These are phyloP conservation scores for Ia io DNA, from an alignment of 2,113 vertebrate species.

Conservation along the genomic window DNA sequence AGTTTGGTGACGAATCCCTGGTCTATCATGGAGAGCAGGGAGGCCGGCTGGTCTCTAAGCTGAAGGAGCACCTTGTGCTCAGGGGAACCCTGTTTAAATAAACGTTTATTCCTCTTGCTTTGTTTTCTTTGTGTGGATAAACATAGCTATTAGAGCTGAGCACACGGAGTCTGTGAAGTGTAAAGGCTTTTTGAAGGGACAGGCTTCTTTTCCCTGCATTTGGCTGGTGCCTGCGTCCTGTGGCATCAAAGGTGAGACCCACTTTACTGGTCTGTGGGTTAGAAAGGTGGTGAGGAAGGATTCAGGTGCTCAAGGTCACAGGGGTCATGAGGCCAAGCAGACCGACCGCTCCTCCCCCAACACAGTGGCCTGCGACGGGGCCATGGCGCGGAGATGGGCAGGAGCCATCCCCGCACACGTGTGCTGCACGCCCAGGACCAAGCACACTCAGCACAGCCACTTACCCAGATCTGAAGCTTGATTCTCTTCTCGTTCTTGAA, in stretches of 20 bases:
- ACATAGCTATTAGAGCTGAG: neutral
- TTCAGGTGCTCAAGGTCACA: neutral
- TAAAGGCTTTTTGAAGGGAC: slow-evolving; percentile 1
- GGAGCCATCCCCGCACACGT: neutral
- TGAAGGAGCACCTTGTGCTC: neutral
- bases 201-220: neutral
- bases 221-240: neutral
- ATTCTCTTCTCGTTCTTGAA: slow-evolving; percentile 99
- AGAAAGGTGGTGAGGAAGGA: neutral
- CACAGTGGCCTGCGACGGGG: neutral
- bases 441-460: slow-evolving; percentile 55
- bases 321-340: neutral
- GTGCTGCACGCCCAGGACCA: too few species aligned
- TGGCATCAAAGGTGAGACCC: neutral
- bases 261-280: neutral
- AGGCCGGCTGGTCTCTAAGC: neutral
- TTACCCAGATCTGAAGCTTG: slow-evolving; percentile 99
- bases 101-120: neutral
- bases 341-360: neutral
- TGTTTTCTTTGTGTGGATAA: neutral
- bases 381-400: too few species aligned
- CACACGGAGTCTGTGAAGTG: neutral
- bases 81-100: neutral
- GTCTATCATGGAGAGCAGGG: neutral
- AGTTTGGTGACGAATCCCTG: neutral